These are phyloP conservation scores for Ischnus inquisitorius DNA, from an alignment of 2,888 invertebrate species.

Conservation along the genomic window DNA sequence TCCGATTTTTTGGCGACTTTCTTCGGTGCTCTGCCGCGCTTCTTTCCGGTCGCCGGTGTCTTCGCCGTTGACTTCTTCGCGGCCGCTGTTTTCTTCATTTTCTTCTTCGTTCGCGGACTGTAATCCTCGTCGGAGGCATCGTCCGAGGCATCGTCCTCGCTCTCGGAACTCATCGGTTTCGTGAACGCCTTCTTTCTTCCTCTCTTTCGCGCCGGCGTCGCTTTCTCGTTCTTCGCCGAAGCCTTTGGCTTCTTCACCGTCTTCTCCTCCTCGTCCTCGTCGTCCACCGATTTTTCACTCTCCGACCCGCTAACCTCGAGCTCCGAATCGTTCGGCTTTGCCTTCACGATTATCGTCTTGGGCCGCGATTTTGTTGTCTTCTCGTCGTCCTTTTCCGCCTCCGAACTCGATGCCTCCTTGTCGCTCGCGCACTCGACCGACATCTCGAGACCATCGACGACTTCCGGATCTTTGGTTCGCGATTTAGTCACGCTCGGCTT, in stretches of 20 bases:
- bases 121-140: conserved; percentile 81
- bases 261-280: conserved; percentile 50
- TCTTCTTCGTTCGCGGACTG: conserved; percentile 79
- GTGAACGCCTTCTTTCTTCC: conserved; percentile 74
- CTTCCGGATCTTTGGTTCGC: conserved; percentile 75
- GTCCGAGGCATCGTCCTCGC: conserved; percentile 78
- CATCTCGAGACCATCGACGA: conserved; percentile 82
- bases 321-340: conserved; percentile 81
- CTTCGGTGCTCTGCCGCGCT: conserved; percentile 71
- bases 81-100: conserved; percentile 71
- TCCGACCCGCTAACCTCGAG: conserved; percentile 80
- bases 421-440: conserved; percentile 83
- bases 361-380: conserved; percentile 72
- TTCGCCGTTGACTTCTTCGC: conserved; percentile 72
- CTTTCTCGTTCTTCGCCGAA: conserved; percentile 55
- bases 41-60: conserved; percentile 67
- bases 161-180: conserved; percentile 72
- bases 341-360: conserved; percentile 82
- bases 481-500: conserved; percentile 67
- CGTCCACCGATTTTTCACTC: conserved; percentile 74
- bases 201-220: conserved; percentile 62
- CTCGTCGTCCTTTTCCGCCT: conserved; percentile 76
- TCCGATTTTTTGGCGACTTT: conserved; percentile 67
- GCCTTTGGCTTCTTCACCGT: conserved; percentile 57
- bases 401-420: conserved; percentile 77